phyloP scores from a whole-genome alignment of 35 echinoderm and acorn worm species.

The Ophiothrix spiculata region DNA sequence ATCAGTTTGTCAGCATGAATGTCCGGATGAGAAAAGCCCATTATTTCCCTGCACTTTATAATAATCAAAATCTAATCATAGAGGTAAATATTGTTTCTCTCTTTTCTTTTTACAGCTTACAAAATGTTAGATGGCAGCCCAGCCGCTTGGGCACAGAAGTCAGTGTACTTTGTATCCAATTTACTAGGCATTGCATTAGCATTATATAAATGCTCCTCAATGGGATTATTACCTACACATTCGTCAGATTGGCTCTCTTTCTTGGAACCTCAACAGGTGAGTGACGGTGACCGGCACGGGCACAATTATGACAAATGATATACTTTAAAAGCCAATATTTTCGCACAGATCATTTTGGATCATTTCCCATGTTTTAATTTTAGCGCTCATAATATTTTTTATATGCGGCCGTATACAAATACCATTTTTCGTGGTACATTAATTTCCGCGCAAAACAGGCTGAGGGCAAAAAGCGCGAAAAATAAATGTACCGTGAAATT shows the following conservation, averaged over 20 bases:
- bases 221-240: conserved; percentile 94
- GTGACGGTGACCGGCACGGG: not conserved
- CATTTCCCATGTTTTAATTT: not conserved
- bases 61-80: not conserved
- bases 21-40: too few species aligned
- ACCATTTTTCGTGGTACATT: not conserved
- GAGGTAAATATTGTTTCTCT: not conserved
- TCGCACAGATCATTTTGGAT: not conserved
- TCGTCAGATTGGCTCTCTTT: conserved; percentile 99
- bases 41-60: not conserved
- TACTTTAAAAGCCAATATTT: not conserved
- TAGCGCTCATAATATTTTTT: not conserved
- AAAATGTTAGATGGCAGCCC: conserved; percentile 94
- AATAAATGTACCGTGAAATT: too few species aligned
- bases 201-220: conserved; percentile 91
- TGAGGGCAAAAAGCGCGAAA: too few species aligned
- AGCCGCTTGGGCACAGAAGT: conserved; percentile 78
- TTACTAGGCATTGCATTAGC: conserved; percentile 85
- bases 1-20: too few species aligned
- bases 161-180: conserved; percentile 76
- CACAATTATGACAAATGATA: not conserved
- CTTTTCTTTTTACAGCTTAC: conserved; percentile 65
- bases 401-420: too few species aligned
- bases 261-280: conserved; percentile 90
- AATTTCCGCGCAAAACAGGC: not conserved